Evolutionary conservation across 2,888 invertebrate genomes (phyloP), one percentile per base, ranked within the genome.

Genomic region (Rhaphigaster nebulosa): DNA sequence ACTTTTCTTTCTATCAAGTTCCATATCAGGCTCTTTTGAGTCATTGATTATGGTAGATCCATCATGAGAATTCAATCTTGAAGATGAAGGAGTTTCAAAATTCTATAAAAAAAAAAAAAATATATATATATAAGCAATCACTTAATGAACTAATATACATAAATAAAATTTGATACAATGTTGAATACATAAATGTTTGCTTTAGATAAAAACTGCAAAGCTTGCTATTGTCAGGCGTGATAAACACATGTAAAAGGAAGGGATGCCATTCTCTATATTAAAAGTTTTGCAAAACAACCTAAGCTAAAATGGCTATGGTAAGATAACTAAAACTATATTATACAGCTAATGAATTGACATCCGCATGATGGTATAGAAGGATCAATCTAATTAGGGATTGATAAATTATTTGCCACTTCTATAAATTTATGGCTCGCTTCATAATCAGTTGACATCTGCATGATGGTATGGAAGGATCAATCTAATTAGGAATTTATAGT

Each of bases 21-120:
- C n/a, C 45, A 84, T 84, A 15, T 45, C n/a, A n/a, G 45, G 15
- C n/a, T 84, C 84, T 84, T 41, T 84, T n/a, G 84, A 45, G 45
- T n/a, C 15, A 50, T 50, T 84, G 84, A n/a, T 41, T 26, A 45
- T 84, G 45, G 45, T n/a, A 45, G 45, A 45, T 45, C 45, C 84
- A 84, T n/a, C 84, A n/a, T 84, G 13, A 84, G 45, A 84, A 84
- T 50, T 84, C 41, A 41, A 45, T 45, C n/a, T 84, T 84, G 84
- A 84, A 84, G 84, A 38, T 50, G n/a, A 26, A 41, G 41, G 80
- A 45, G 13, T 41, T 45, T 13, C 15, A 10, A 41, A n/a, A 45
- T 84, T 50, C 84, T 84, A 15, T 0, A 84, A 84, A 26, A 38
- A 84, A 45, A 80, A 41, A 80, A 80, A 13, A 12, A 65, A 60